Evolutionary conservation across 2,797 vertebrate species (phyloP).

Genomic region (Meda fulgida): DNA sequence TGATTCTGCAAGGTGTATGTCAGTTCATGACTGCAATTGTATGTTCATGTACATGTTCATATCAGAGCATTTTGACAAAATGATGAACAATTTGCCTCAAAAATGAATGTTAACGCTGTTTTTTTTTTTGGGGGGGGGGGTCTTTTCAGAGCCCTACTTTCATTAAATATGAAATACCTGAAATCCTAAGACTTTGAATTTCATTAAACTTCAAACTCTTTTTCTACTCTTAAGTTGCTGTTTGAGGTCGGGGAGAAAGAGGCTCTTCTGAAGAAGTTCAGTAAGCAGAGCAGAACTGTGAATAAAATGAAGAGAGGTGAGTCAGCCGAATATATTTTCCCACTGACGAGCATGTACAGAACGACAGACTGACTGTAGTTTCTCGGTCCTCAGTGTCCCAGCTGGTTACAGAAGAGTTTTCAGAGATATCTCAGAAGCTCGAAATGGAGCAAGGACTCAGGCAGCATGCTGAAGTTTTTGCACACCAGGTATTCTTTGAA

Average conservation of each 20-base stretch:
- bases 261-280: conserved; percentile 69
- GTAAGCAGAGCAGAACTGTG: conserved; percentile 73
- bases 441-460: conserved; percentile 82
- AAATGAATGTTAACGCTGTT: not conserved
- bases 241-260: conserved; percentile 74
- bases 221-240: conserved; percentile 62
- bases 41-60: not conserved
- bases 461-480: conserved; percentile 79
- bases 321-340: not conserved
- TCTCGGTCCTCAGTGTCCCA: conserved; percentile 74
- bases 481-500: conserved; percentile 76
- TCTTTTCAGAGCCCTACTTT: not conserved
- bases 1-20: not conserved
- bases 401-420: conserved; percentile 79
- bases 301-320: conserved; percentile 81
- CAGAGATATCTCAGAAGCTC: conserved; percentile 77
- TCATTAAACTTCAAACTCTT: not conserved
- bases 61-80: not conserved
- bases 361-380: not conserved
- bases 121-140: no score
- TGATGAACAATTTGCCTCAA: not conserved
- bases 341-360: not conserved
- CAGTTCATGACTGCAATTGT: not conserved
- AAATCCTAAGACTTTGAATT: not conserved
- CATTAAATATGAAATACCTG: not conserved